Evolutionary conservation across 2,797 vertebrate species (phyloP).

Genomic region (Siniperca obscura): DNA sequence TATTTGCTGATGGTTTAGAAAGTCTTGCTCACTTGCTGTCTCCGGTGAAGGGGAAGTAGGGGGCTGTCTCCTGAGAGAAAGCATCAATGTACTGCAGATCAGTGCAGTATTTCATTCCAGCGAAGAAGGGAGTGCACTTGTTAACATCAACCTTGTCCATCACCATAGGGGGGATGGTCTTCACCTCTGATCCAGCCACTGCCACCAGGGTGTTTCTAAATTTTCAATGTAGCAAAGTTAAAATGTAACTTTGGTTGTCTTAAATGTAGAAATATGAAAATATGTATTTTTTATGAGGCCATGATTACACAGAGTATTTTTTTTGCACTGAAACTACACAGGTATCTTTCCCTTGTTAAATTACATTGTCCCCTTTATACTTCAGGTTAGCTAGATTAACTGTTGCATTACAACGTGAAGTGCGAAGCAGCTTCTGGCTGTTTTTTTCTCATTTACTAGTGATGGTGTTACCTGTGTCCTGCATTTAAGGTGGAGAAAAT

Average conservation of each 20-base stretch:
- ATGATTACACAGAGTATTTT: neutral
- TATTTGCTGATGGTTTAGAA: slow-evolving; percentile 3
- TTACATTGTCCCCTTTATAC: neutral
- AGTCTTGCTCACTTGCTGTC: slow-evolving; percentile 87
- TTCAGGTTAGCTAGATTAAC: neutral
- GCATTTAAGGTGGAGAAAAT: neutral
- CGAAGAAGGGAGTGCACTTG: slow-evolving; percentile 85
- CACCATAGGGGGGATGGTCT: slow-evolving; percentile 80
- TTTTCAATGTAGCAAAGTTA: slow-evolving; percentile 39
- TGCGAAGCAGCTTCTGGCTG: too few relatives aligned
- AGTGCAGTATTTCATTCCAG: slow-evolving; percentile 89
- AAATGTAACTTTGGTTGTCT: neutral
- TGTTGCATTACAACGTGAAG: neutral
- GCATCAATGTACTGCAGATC: slow-evolving; percentile 83
- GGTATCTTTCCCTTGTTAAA: neutral
- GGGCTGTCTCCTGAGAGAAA: slow-evolving; percentile 80
- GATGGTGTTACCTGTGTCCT: too few relatives aligned
- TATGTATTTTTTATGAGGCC: neutral
- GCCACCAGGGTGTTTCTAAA: slow-evolving; percentile 88
- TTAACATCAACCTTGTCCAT: slow-evolving; percentile 77
- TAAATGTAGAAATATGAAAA: neutral
- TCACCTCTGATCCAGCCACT: slow-evolving; percentile 82
- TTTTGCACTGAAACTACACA: neutral
- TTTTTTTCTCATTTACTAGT: too few relatives aligned
- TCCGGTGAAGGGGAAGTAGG: slow-evolving; percentile 90